Evolutionary conservation across 2,888 invertebrate species (phyloP), one percentile per base, ranked within the genome.

Genomic region (Melinopterus prodromus): DNA sequence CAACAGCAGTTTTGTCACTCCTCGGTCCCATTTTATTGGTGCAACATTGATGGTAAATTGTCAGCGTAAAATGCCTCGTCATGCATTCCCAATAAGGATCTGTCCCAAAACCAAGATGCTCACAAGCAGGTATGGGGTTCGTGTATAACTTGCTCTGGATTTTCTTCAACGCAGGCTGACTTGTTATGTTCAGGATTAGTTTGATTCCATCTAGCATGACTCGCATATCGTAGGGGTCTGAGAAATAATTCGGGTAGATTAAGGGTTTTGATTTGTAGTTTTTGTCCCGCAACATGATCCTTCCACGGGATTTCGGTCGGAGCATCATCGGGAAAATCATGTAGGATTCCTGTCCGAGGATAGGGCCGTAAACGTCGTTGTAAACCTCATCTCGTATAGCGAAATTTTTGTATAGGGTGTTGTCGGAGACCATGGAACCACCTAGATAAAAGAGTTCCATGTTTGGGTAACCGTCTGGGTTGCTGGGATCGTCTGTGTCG

Each of bases 41-140:
- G 0, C 91, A 91, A 80, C 92, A 92, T 84, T 93, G 92, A 86
- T 94, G 94, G 86, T 95, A 94, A 79, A 95, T 92, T 0, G 94
- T 94, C 82, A 93, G 92, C 0, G 94, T 93, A 82, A 94, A 91
- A 88, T 93, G 92, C 79, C 93, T 91, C 0, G 92, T 91, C 85
- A 93, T 92, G 85, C 95, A 95, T 69, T 91, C 92, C 89, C 94
- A 94, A 85, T 95, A 95, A 0, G 90, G 90, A 82, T 95, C 94
- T n/a, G 92, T 92, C 0, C 91, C 93, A 84, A 93, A 93, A 0
- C 89, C 86, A 0, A 91, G 90, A 69, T 91, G 86, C 74, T 91
- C 89, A 86, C 95, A 95, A 7, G 91, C 92, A 6, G 92, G 90
- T 70, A 94, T 91, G 0, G 93, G 92, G 0, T 91, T 90, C 16